Evolutionary conservation across 2,113 vertebrate genomes (phyloP).

Genomic region (Gadus macrocephalus): DNA sequence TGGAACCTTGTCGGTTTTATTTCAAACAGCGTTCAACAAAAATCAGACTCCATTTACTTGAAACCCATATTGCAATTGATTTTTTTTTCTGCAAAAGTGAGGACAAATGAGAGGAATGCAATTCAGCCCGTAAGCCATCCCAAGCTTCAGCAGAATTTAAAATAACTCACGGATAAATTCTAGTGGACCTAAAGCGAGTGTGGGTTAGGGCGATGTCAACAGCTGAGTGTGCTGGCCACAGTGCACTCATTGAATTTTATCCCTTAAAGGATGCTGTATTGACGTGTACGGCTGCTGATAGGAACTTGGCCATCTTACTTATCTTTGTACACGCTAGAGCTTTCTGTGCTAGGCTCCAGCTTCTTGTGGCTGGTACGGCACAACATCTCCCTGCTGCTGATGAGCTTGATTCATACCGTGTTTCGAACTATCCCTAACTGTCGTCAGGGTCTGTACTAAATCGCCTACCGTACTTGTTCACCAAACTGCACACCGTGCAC

Average conservation of each 20-base stretch:
- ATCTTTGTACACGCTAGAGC: slow-evolving; percentile 19
- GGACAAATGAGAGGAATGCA: slow-evolving; percentile 47
- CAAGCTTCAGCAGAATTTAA: slow-evolving; percentile 42
- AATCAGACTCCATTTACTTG: no score
- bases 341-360: neutral
- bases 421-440: slow-evolving; percentile 27
- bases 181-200: slow-evolving; percentile 14
- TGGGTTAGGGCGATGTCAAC: neutral
- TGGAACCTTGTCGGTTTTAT: no score
- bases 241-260: neutral
- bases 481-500: no score
- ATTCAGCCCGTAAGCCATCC: slow-evolving; percentile 44
- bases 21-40: no score
- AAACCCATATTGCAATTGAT: no score
- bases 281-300: neutral
- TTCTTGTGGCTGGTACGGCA: slow-evolving; percentile 23
- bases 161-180: slow-evolving; percentile 34
- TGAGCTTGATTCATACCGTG: slow-evolving; percentile 16
- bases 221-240: neutral
- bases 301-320: slow-evolving; percentile 37
- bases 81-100: slow-evolving; percentile 17
- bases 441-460: no score
- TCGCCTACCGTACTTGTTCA: no score
- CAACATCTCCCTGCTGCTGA: slow-evolving; percentile 23
- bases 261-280: neutral